Percentiles rank a stretch among this genome's conserved stretches.
Conservation (phyloP, 2,888 invertebrate species). For the Drosophila buzzatii region DNA sequence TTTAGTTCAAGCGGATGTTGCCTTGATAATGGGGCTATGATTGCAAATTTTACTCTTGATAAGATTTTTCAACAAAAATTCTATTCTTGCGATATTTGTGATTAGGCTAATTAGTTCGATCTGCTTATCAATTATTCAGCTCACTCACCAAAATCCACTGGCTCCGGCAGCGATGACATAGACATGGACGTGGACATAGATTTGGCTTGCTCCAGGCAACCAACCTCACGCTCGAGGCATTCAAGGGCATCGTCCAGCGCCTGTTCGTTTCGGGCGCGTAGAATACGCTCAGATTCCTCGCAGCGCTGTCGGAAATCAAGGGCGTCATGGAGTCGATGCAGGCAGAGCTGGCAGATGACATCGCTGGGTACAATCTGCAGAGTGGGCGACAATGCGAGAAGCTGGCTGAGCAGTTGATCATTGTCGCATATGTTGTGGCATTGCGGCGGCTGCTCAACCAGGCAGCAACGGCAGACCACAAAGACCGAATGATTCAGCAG, state of each 20-base stretch:
- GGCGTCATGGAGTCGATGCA: constrained; percentile 65
- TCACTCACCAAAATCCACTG: constrained; percentile 66
- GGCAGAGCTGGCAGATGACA: constrained; percentile 73
- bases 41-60: not conserved
- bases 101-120: not conserved
- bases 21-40: not conserved
- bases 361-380: constrained; percentile 65
- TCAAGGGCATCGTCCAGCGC: constrained; percentile 70
- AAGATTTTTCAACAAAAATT: not conserved
- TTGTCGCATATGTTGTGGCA: constrained; percentile 63
- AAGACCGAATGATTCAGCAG: constrained; percentile 49
- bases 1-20: not conserved
- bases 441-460: constrained; percentile 70
- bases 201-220: constrained; percentile 47
- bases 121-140: not conserved
- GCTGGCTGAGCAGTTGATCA: constrained; percentile 53
- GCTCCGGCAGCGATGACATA: constrained; percentile 31
- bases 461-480: constrained; percentile 78
- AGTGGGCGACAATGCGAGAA: constrained; percentile 58
- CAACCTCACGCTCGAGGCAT: constrained; percentile 68
- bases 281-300: constrained; percentile 69
- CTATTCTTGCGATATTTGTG: too few species aligned
- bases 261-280: constrained; percentile 67
- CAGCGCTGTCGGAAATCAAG: constrained; percentile 72
- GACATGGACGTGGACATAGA: constrained; percentile 4